Conservation (phyloP, 2,888 invertebrate species). For the Lycaena phlaeas region DNA sequence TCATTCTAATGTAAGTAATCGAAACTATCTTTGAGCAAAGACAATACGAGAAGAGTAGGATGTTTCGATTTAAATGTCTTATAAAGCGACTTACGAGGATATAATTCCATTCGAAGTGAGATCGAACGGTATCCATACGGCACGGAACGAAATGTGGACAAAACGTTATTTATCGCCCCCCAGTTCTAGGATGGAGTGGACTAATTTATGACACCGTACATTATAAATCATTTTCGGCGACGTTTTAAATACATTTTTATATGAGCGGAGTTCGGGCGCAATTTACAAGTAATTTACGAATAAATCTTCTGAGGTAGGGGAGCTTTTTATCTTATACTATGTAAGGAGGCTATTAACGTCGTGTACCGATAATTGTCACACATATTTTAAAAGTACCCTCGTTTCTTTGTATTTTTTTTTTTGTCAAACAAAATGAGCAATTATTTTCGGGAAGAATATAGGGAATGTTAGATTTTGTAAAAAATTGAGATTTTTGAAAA, state of each 20-base stretch:
- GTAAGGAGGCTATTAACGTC: slow-evolving; percentile 69
- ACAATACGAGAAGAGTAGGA: no score
- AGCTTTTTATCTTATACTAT: slow-evolving; percentile 52
- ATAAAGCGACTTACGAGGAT: no score
- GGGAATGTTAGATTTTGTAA: slow-evolving; percentile 18
- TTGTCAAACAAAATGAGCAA: slow-evolving; percentile 12
- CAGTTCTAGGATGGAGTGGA: slow-evolving; percentile 57
- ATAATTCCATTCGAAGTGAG: no score
- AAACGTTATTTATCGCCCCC: slow-evolving; percentile 49
- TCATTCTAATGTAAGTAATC: no score
- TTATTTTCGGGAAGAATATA: slow-evolving; percentile 38
- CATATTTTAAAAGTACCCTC: slow-evolving; percentile 63
- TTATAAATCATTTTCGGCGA: slow-evolving; percentile 66
- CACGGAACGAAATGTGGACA: slow-evolving; percentile 19
- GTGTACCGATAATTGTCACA: slow-evolving; percentile 73
- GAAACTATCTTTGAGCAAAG: no score
- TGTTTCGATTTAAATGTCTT: no score
- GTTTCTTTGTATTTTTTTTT: slow-evolving; percentile 16
- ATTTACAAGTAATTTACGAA: slow-evolving; percentile 72
- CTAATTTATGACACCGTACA: slow-evolving; percentile 66
- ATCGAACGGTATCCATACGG: slow-evolving; percentile 19
- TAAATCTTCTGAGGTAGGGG: slow-evolving; percentile 62
- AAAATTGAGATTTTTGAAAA: slow-evolving; percentile 23
- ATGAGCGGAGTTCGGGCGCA: slow-evolving; percentile 50
- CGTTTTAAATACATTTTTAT: slow-evolving; percentile 73